Percentiles rank a stretch among this genome's conserved stretches.
These are phyloP conservation scores for Patella pellucida DNA, from an alignment of 2,888 invertebrate genomes.

Conservation along the genomic window DNA sequence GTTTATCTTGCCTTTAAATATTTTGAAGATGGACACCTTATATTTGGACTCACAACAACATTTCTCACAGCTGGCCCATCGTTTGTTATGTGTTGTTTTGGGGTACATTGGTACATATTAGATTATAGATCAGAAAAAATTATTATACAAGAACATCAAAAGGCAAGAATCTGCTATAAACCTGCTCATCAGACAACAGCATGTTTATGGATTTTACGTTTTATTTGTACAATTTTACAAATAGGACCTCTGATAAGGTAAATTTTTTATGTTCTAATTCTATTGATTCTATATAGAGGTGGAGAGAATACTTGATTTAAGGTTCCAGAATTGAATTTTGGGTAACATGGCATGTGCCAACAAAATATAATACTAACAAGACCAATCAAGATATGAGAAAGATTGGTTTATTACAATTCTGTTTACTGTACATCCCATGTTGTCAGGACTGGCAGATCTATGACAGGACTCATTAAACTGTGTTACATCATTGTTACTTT, in stretches of 20 bases:
- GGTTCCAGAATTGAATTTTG: too few species aligned
- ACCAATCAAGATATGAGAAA: too few species aligned
- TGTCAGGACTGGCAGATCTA: too few species aligned
- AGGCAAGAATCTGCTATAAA: conserved; percentile 28
- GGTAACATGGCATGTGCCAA: neutral
- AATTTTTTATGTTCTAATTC: too few species aligned
- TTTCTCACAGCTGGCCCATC: conserved; percentile 52
- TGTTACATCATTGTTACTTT: too few species aligned
- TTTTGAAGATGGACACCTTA: conserved; percentile 36
- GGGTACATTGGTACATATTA: conserved; percentile 55
- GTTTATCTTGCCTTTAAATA: conserved; percentile 53
- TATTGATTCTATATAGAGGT: neutral
- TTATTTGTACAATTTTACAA: conserved; percentile 54
- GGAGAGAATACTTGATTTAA: too few species aligned
- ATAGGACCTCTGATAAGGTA: conserved; percentile 62
- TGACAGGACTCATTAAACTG: too few species aligned
- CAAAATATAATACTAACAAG: too few species aligned
- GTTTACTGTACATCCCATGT: too few species aligned
- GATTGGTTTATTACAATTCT: too few species aligned
- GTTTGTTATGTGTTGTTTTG: conserved; percentile 49
- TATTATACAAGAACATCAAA: conserved; percentile 32
- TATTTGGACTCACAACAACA: conserved; percentile 50
- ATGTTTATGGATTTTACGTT: conserved; percentile 48
- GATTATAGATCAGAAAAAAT: conserved; percentile 52
- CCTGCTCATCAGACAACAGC: conserved; percentile 39